phyloP scores from a whole-genome alignment of 2,113 vertebrate genomes.

The Arenaria interpres region DNA sequence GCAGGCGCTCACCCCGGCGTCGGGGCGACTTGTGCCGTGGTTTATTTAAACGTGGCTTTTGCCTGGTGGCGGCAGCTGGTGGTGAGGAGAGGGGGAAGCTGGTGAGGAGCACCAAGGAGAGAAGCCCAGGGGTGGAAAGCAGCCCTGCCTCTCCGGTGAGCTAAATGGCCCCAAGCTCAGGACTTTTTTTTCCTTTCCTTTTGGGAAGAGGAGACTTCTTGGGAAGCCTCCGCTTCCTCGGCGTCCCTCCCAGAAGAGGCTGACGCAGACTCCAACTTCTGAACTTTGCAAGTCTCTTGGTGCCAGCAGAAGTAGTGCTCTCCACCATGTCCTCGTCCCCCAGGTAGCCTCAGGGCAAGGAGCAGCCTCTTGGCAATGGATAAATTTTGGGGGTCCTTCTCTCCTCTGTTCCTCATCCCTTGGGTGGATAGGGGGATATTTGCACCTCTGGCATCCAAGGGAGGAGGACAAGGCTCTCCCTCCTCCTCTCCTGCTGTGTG shows the following conservation, averaged over 20 bases:
- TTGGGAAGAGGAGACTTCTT: neutral
- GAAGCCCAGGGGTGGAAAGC: neutral
- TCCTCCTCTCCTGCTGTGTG: neutral
- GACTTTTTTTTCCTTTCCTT: neutral
- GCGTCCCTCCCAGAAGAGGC: neutral
- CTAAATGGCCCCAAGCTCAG: neutral
- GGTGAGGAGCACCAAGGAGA: neutral
- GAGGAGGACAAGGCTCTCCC: neutral
- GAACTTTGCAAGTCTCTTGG: neutral
- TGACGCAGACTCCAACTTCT: neutral
- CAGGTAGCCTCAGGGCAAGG: neutral
- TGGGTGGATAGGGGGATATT: neutral
- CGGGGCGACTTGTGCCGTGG: accelerated
- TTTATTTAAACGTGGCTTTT: neutral
- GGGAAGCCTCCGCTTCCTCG: neutral
- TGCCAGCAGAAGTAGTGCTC: neutral
- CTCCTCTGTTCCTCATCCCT: neutral
- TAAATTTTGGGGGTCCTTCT: neutral
- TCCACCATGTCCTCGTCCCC: accelerated
- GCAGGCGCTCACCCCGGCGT: neutral
- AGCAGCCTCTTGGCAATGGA: neutral
- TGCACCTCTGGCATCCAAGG: neutral
- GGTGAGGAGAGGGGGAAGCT: neutral
- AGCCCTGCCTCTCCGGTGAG: neutral
- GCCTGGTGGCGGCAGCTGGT: neutral